Percentiles rank a stretch among this genome's conserved stretches.
These are phyloP conservation scores for Telenomus remus DNA, from an alignment of 1,140 invertebrate genomes.

Conservation along the genomic window DNA sequence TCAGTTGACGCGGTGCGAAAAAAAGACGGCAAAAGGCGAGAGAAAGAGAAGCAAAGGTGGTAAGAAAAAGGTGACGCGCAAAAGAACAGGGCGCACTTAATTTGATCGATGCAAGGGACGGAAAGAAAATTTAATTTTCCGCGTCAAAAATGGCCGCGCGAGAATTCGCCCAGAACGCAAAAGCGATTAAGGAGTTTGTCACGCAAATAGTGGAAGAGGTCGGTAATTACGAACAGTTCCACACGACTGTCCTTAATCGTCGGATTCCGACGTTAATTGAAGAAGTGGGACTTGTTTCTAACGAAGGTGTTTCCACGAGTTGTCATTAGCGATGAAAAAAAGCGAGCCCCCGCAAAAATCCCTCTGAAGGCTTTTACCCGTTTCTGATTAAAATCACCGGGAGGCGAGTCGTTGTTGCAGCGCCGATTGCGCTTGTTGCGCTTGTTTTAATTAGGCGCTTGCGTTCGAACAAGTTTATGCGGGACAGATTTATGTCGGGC, in stretches of 20 bases:
- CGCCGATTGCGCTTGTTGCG: slow-evolving; percentile 27
- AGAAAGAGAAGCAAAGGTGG: too few species aligned
- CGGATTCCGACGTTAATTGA: slow-evolving; percentile 61
- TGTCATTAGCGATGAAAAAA: slow-evolving; percentile 45
- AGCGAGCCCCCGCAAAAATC: slow-evolving; percentile 25
- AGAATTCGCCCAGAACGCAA: slow-evolving; percentile 26
- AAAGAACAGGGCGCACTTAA: too few species aligned
- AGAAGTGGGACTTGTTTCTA: slow-evolving; percentile 48
- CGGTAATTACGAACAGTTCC: slow-evolving; percentile 48
- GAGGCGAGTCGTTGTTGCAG: background rate
- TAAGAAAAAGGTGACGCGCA: slow-evolving; percentile 3
- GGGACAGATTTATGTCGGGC: slow-evolving; percentile 26
- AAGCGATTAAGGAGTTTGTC: slow-evolving; percentile 51
- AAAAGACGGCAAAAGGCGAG: too few species aligned
- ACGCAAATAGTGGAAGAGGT: slow-evolving; percentile 47
- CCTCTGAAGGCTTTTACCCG: slow-evolving; percentile 1
- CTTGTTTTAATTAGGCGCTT: slow-evolving; percentile 39
- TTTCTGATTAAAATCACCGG: slow-evolving; percentile 33
- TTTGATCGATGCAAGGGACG: background rate
- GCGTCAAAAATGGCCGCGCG: slow-evolving; percentile 38
- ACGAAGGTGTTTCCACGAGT: slow-evolving; percentile 52
- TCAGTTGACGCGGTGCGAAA: slow-evolving; percentile 13
- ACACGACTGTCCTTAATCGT: slow-evolving; percentile 52
- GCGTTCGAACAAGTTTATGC: slow-evolving; percentile 29
- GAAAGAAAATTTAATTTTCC: slow-evolving; percentile 27